These are phyloP conservation scores for Varanus komodoensis DNA, from an alignment of 2,113 vertebrate genomes.

Conservation along the genomic window DNA sequence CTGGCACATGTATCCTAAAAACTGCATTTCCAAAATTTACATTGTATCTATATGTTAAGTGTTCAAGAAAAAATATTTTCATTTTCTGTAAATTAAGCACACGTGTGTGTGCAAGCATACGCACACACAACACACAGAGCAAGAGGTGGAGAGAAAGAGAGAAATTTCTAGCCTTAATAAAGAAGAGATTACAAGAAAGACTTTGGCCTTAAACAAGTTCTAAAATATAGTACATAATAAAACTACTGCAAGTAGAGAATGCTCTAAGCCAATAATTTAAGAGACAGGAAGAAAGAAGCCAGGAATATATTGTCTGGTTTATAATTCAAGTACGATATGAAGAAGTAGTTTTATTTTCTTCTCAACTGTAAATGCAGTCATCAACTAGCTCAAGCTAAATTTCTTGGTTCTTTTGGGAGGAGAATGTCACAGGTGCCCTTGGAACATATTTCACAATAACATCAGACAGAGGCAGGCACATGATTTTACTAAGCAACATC, in stretches of 20 bases:
- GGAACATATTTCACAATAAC: slow-evolving; percentile 64
- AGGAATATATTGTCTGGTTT: slow-evolving; percentile 36
- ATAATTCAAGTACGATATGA: slow-evolving; percentile 43
- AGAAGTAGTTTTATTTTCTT: slow-evolving; percentile 49
- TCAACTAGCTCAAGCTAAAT: slow-evolving; percentile 34
- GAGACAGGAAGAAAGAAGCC: slow-evolving; percentile 31
- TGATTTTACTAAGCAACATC: slow-evolving; percentile 46
- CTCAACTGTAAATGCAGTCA: slow-evolving; percentile 44
- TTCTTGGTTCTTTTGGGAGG: slow-evolving; percentile 48
- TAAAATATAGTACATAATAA: slow-evolving; percentile 62
- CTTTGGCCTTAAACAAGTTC: slow-evolving; percentile 59
- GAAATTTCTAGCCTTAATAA: slow-evolving; percentile 52
- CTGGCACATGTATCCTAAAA: slow-evolving; percentile 43
- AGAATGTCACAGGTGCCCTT: slow-evolving; percentile 30
- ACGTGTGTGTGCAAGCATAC: too few species aligned
- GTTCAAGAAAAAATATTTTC: slow-evolving; percentile 39
- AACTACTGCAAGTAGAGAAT: slow-evolving; percentile 34
- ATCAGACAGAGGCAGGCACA: slow-evolving; percentile 49
- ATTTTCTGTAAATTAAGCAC: slow-evolving; percentile 19
- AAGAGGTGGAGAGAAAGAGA: too few species aligned
- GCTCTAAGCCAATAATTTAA: slow-evolving; percentile 48
- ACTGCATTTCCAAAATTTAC: slow-evolving; percentile 47
- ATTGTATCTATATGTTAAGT: slow-evolving; percentile 53
- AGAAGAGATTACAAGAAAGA: slow-evolving; percentile 41
- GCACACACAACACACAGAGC: too few species aligned